Evolutionary conservation across 2,888 invertebrate species (phyloP).

Genomic region (Campaea margaritaria): DNA sequence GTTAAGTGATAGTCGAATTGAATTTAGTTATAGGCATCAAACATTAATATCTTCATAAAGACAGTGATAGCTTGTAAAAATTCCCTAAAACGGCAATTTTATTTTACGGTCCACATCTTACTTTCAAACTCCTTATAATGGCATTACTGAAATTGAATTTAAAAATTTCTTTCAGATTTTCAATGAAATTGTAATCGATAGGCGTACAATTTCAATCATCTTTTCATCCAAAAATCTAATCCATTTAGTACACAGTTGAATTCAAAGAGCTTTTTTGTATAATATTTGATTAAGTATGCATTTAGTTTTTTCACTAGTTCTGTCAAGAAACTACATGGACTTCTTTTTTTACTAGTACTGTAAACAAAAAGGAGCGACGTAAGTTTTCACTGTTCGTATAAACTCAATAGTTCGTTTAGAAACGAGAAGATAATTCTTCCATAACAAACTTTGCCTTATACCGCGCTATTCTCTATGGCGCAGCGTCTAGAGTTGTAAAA

Average conservation of each 20-base stretch:
- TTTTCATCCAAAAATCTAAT: neutral
- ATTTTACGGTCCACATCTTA: slow-evolving; percentile 4
- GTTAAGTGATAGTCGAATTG: neutral
- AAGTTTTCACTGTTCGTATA: no score
- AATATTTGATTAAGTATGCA: no score
- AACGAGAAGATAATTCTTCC: neutral
- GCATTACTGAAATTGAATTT: slow-evolving; percentile 4
- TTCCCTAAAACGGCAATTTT: neutral
- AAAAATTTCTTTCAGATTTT: neutral
- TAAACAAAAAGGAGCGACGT: no score
- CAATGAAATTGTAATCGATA: neutral
- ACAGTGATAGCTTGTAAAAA: slow-evolving; percentile 7
- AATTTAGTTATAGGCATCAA: neutral
- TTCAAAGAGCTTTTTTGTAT: no score
- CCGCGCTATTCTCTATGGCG: neutral
- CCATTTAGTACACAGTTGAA: neutral
- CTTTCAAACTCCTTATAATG: slow-evolving; percentile 9
- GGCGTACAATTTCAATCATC: neutral
- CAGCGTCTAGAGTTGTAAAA: neutral
- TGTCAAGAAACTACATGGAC: no score
- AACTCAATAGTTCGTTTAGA: no score
- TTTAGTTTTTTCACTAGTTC: no score
- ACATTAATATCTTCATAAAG: neutral
- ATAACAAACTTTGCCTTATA: neutral
- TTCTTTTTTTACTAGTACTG: no score